Percentiles rank a stretch among this genome's conserved stretches.
Evolutionary conservation across 2,797 vertebrate species (phyloP).

Genomic region (Liasis olivaceus): DNA sequence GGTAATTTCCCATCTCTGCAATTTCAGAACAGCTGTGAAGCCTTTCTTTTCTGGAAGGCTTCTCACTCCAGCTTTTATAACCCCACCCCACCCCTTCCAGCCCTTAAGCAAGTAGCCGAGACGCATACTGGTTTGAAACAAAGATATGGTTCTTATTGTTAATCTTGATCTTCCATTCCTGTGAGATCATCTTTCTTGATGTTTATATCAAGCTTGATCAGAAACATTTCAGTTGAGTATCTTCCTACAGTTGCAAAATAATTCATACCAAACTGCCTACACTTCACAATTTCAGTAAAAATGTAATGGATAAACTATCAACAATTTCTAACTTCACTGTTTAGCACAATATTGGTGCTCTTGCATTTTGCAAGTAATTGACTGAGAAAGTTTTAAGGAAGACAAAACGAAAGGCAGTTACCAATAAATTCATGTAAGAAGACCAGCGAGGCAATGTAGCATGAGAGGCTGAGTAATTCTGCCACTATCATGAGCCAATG

Average conservation of each 20-base stretch:
- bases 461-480: conserved; percentile 92
- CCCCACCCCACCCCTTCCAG: not conserved
- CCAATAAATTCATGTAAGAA: conserved; percentile 97
- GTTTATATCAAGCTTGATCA: not conserved
- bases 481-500: conserved; percentile 99
- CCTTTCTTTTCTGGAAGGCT: not conserved
- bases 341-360: not conserved
- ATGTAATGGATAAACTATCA: not conserved
- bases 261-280: not conserved
- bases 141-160: not conserved
- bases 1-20: not conserved
- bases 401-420: conserved; percentile 49
- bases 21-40: not conserved
- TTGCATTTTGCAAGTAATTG: not conserved
- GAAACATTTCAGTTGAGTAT: not conserved
- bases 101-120: not conserved
- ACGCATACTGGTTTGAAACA: not conserved
- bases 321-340: not conserved
- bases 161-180: not conserved
- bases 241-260: not conserved
- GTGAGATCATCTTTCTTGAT: not conserved
- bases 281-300: not conserved
- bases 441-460: conserved; percentile 94
- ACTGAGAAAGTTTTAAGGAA: rapidly evolving
- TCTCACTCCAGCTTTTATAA: not conserved